Percentiles rank a stretch among this genome's conserved stretches.
Conservation (phyloP, 2,888 invertebrate species). For the Bursaphelenchus okinawaensis region DNA sequence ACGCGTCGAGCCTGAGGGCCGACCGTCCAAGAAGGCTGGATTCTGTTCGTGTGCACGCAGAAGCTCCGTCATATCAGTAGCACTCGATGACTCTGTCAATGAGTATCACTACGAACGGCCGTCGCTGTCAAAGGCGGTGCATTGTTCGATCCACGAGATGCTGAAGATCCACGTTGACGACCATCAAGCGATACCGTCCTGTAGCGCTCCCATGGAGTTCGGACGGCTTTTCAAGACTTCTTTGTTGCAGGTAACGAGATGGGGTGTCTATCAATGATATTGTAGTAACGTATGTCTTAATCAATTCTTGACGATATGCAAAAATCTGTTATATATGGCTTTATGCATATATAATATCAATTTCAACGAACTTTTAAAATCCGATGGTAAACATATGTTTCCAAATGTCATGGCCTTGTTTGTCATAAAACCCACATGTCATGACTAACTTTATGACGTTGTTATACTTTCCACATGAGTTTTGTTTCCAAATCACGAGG, state of each 20-base stretch:
- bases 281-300: background rate
- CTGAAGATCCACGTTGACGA: background rate
- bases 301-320: background rate
- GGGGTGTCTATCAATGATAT: too few species aligned
- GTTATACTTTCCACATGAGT: background rate
- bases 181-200: background rate
- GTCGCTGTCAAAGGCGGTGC: background rate
- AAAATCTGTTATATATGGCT: too few species aligned
- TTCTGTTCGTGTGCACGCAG: background rate
- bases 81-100: background rate
- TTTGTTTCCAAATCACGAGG: background rate
- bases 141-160: background rate
- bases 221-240: background rate
- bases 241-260: background rate
- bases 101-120: background rate
- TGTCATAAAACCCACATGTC: too few species aligned
- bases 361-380: too few species aligned
- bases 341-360: too few species aligned
- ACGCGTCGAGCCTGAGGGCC: background rate
- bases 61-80: background rate
- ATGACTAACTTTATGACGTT: too few species aligned
- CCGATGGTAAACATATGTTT: too few species aligned
- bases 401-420: too few species aligned
- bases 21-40: background rate
- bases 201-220: background rate